Conservation (phyloP, 2,888 invertebrate species). For the Metallyticus violacea region DNA sequence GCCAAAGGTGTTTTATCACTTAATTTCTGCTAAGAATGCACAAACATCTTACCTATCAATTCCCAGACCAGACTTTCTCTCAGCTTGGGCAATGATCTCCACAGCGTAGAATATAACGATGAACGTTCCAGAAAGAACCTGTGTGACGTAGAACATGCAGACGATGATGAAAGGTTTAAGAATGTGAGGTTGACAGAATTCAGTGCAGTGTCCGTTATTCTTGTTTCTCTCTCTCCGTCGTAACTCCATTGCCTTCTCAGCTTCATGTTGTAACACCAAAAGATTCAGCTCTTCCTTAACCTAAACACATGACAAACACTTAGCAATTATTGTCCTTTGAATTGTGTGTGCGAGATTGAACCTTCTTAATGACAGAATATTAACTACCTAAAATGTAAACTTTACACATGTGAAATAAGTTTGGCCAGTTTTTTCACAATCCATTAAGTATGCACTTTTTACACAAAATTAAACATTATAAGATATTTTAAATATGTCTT, state of each 20-base stretch:
- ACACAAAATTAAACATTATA: no score
- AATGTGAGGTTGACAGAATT: constrained; percentile 57
- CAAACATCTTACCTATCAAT: constrained; percentile 37
- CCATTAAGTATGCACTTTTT: no score
- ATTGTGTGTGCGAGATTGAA: no score
- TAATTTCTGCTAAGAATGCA: no score
- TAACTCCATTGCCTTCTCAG: background rate
- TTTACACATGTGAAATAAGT: no score
- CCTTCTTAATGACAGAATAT: no score
- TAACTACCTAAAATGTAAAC: no score
- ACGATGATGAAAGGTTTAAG: constrained; percentile 71
- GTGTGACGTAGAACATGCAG: constrained; percentile 68
- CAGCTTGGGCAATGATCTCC: constrained; percentile 55
- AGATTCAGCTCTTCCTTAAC: constrained; percentile 14
- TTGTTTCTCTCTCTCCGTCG: background rate
- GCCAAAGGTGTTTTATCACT: no score
- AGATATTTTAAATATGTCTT: no score
- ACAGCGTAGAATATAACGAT: constrained; percentile 79
- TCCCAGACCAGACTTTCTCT: background rate
- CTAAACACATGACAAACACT: background rate
- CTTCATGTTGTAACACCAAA: background rate
- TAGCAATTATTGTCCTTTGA: no score
- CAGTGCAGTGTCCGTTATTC: background rate
- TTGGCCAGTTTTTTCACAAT: no score
- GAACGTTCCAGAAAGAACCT: constrained; percentile 72